Conservation (phyloP, 2,113 vertebrate species). For the Anser brachyrhynchus region DNA sequence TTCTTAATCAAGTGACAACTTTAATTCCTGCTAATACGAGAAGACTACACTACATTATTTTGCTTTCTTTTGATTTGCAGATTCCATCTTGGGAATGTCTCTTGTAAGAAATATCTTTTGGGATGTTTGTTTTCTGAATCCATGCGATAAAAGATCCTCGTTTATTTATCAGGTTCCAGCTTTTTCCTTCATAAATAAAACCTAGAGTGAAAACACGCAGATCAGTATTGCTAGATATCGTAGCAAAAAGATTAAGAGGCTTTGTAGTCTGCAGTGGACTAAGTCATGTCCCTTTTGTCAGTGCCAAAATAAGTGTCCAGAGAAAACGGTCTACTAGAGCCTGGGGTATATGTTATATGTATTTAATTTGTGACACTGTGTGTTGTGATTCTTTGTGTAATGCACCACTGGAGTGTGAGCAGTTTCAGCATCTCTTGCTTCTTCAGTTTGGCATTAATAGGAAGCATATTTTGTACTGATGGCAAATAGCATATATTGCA, state of each 20-base stretch:
- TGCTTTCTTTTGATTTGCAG: neutral
- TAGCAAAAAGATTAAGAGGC: neutral
- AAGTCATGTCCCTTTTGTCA: neutral
- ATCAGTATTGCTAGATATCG: neutral
- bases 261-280: neutral
- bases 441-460: neutral
- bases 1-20: slow-evolving; percentile 12
- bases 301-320: neutral
- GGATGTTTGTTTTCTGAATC: neutral
- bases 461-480: neutral
- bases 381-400: neutral
- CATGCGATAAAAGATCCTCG: neutral
- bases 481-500: neutral
- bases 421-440: neutral
- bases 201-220: neutral
- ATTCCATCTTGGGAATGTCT: neutral
- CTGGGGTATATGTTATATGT: neutral
- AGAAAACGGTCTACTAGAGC: neutral
- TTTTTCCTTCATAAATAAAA: neutral
- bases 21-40: neutral
- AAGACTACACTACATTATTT: neutral
- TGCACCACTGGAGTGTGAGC: neutral
- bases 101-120: neutral
- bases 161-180: neutral
- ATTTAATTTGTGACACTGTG: neutral